Base-by-base conservation (phyloP, 2,113 vertebrate species). In the Ia io region DNA sequence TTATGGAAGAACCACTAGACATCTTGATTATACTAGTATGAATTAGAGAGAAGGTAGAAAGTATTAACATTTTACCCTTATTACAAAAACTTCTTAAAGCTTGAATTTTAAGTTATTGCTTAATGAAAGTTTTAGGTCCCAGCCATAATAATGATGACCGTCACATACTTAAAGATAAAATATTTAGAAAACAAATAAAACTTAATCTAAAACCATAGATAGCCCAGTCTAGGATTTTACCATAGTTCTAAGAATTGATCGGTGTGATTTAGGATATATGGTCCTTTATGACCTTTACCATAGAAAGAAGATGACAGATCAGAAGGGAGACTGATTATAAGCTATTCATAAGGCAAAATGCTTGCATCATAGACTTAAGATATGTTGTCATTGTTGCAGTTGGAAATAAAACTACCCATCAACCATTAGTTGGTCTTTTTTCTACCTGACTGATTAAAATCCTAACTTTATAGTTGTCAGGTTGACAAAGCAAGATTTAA, bases 371-470 rank as follows among this genome's bases (percentile, higher is more conserved):
- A 97, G 88, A 79, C 16, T 73, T 16, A 14, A 88, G 74, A 83
- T 91, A n/a, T 70, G 32, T 94, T 84, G 20, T 96, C 73, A 13
- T 67, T 13, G 0, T 84, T 47, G 85, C 91, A 90, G 53, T 71
- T 96, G 96, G 91, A 98, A 97, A 53, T 95, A 71, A 96, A 96
- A 18, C 90, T 97, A 84, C 47, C 20, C 56, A 37, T 90, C 65
- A 90, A 91, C 77, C 79, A 0, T 59, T 94, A 97, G 93, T 96
- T 97, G 91, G 95, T 97, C 89, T 97, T 96, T 49, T 86, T 94
- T 97, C 49, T 85, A 1, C 95, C 97, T 97, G 97, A 98, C 93
- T 85, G 74, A 96, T n/a, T 88, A 92, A 95, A 96, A 94, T 95
- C 90, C 96, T 95, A 44, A 71, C 25, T 67, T 69, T 77, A 89